Base-by-base conservation (phyloP, 2,888 invertebrate genomes). In the Baronia brevicornis region DNA sequence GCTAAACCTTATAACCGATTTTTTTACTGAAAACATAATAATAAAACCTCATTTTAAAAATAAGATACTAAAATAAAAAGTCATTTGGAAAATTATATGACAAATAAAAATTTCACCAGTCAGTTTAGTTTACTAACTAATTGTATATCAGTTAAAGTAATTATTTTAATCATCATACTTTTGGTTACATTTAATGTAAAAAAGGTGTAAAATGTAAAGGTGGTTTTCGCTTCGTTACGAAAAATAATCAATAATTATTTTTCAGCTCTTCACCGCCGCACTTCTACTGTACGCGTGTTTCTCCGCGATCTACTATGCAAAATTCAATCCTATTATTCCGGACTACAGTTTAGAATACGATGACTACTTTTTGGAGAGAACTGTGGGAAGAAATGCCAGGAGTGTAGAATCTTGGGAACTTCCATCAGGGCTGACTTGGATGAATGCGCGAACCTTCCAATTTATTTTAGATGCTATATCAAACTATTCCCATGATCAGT, bases 281-380 rank as follows among this genome's bases (percentile, higher is more conserved):
- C 79, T 94, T 21, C 86, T 94, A 14, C 89, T 94, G 48, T 94
- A 94, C 80, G 94, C 94, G 34, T 93, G 93, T 32, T 88, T 94
- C 51, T 94, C 94, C 1, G 94, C 94, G 33, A 91, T 94, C 57
- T 94, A 94, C 73, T 94, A 93, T 73, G 93, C 94, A 30, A 94
- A 94, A 71, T 93, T 94, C 64, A 94, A 94, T 72, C 93, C 93
- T 26, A 86, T 92, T 38, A 85, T 91, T n/a, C 89, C 90, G 33
- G 92, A 93, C 67, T 91, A 91, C 64, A 90, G 90, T 52, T 85
- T 87, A 61, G 88, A 90, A 52, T 91, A 92, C 59, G 89, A 89
- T 36, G 90, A 91, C 60, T 91, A 92, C 59, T 88, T 91, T 61
- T 86, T 92, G 33, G 89, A 89, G 48, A 85, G 92, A 44, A 89